These are phyloP conservation scores for Pachycephus smyrnensis DNA, from an alignment of 2,888 invertebrate species.

Conservation along the genomic window DNA sequence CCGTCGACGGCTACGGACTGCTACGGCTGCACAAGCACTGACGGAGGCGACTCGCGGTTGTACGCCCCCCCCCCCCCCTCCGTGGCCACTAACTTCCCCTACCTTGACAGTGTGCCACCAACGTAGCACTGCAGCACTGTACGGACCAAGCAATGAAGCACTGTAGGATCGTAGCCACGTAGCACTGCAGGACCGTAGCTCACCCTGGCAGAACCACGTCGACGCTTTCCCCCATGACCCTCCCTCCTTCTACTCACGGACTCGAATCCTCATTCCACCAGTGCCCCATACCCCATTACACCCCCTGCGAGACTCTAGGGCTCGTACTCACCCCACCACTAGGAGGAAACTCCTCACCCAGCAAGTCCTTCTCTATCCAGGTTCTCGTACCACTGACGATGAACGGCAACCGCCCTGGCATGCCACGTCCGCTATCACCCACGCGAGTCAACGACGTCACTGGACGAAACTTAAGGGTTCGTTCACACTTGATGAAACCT, in stretches of 20 bases:
- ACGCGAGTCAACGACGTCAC: slow-evolving; percentile 37
- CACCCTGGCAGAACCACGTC: background rate
- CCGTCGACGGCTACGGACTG: slow-evolving; percentile 23
- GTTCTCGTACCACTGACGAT: background rate
- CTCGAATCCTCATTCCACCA: background rate
- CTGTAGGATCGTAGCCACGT: too few relatives aligned
- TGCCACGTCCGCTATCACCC: slow-evolving; percentile 37
- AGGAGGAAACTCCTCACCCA: background rate
- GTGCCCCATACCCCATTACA: background rate
- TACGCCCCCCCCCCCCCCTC: slow-evolving; percentile 3
- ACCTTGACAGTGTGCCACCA: slow-evolving; percentile 6
- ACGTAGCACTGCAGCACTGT: background rate
- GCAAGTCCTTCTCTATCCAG: background rate
- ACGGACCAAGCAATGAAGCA: background rate
- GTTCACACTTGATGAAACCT: slow-evolving; percentile 19
- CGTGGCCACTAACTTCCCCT: slow-evolving; percentile 9
- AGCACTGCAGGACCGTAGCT: background rate
- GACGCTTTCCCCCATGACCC: slow-evolving; percentile 11
- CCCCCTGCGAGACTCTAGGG: background rate
- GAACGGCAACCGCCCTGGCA: slow-evolving; percentile 26
- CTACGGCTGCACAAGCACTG: slow-evolving; percentile 25
- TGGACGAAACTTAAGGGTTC: slow-evolving; percentile 25
- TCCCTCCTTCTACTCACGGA: background rate
- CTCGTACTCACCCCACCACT: background rate
- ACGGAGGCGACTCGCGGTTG: slow-evolving; percentile 28